Percentiles rank a stretch among this genome's conserved stretches.
phyloP scores from a whole-genome alignment of 1,140 invertebrate genomes.

The Zaprionus taronus region DNA sequence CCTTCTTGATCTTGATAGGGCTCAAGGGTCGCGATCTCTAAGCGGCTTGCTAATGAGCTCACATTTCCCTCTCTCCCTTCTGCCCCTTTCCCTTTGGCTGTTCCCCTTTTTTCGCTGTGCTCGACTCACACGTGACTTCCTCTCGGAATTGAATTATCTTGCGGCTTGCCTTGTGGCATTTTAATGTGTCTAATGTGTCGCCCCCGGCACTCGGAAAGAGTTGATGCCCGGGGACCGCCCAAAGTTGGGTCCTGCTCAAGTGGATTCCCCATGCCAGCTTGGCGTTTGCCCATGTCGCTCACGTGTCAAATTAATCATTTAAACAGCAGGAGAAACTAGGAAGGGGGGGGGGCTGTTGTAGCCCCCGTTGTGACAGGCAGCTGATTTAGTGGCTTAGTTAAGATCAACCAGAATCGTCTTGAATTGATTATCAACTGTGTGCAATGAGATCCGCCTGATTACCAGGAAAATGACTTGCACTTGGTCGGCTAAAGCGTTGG shows the following conservation, averaged over 20 bases:
- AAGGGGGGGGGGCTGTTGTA: background rate
- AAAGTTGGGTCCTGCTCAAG: conserved; percentile 53
- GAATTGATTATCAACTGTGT: conserved; percentile 41
- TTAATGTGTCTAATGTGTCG: conserved; percentile 79
- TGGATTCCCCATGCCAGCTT: conserved; percentile 30
- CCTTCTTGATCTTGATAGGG: conserved; percentile 52
- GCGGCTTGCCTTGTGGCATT: conserved; percentile 68
- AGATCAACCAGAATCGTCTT: conserved; percentile 36
- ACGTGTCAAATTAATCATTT: conserved; percentile 78
- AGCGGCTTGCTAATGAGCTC: conserved; percentile 72
- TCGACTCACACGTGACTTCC: conserved; percentile 37
- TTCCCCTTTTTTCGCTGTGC: conserved; percentile 10
- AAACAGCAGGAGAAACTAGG: background rate
- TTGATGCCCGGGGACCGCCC: conserved; percentile 69
- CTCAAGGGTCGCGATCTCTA: conserved; percentile 71
- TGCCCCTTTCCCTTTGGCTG: conserved; percentile 13
- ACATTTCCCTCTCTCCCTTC: conserved; percentile 49
- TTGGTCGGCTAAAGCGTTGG: conserved; percentile 4
- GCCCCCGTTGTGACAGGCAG: conserved; percentile 52
- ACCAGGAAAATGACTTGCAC: background rate
- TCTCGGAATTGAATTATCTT: conserved; percentile 69
- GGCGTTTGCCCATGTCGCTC: conserved; percentile 55
- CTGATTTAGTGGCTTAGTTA: conserved; percentile 64
- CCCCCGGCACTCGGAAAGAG: conserved; percentile 59
- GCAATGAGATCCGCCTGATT: conserved; percentile 8